A percentile compares a stretch with the other conserved stretches of the same genome.
Evolutionary conservation across 2,888 invertebrate species (phyloP).

Genomic region (Anoplius nigerrimus): DNA sequence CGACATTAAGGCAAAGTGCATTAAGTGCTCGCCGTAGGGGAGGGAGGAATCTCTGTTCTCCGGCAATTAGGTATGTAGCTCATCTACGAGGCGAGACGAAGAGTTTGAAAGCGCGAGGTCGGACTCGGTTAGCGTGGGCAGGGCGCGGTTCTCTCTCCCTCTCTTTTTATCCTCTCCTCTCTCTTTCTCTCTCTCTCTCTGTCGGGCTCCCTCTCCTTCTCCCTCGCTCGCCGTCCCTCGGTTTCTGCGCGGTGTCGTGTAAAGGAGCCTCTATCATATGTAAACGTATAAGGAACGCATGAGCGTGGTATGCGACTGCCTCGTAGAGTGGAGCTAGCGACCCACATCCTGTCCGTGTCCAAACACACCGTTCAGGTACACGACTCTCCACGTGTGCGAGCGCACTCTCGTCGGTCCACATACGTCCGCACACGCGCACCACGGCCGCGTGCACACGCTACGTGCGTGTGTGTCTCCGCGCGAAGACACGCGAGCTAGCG

Average conservation of each 20-base stretch:
- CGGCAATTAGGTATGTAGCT: slow-evolving; percentile 65
- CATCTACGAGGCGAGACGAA: slow-evolving; percentile 60
- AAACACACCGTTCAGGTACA: slow-evolving; percentile 45
- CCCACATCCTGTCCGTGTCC: slow-evolving; percentile 66
- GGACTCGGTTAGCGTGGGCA: slow-evolving; percentile 51
- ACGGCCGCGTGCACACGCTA: neutral
- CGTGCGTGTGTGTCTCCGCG: too few species aligned
- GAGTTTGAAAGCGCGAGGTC: slow-evolving; percentile 54
- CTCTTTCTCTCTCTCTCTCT: slow-evolving; percentile 5
- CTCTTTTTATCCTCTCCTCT: slow-evolving; percentile 24
- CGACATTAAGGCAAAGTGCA: too few species aligned
- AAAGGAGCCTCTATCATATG: slow-evolving; percentile 52
- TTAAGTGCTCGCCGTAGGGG: slow-evolving; percentile 21
- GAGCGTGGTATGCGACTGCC: slow-evolving; percentile 52
- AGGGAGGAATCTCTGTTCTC: slow-evolving; percentile 25
- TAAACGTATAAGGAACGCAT: slow-evolving; percentile 55
- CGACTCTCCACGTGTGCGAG: slow-evolving; percentile 22
- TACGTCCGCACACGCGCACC: slow-evolving; percentile 1
- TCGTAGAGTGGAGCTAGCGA: slow-evolving; percentile 62
- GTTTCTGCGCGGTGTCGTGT: slow-evolving; percentile 40
- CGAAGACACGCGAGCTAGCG: too few species aligned
- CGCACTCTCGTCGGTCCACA: slow-evolving; percentile 23
- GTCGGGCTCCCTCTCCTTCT: slow-evolving; percentile 7
- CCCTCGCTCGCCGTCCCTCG: slow-evolving; percentile 14
- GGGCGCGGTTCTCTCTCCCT: slow-evolving; percentile 60